phyloP scores from a whole-genome alignment of 2,113 vertebrate species.

The Barbus barbus region DNA sequence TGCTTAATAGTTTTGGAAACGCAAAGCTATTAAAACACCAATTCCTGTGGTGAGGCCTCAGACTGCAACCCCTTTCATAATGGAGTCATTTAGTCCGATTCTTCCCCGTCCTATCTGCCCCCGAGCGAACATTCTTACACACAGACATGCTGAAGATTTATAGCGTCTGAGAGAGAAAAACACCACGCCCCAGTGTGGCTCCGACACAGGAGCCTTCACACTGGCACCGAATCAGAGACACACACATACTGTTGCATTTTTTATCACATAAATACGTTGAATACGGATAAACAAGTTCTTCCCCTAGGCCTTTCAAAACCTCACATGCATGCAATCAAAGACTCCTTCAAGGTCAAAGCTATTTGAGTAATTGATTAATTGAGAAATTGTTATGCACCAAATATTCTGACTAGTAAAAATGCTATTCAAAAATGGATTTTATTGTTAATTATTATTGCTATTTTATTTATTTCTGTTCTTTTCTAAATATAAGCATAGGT shows the following conservation, averaged over 20 bases:
- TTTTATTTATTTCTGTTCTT: neutral
- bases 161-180: slow-evolving; percentile 47
- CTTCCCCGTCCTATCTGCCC: slow-evolving; percentile 58
- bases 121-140: slow-evolving; percentile 60
- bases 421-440: neutral
- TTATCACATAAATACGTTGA: neutral
- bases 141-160: slow-evolving; percentile 56
- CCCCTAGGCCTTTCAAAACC: neutral
- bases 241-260: slow-evolving; percentile 6
- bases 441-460: neutral
- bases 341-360: neutral
- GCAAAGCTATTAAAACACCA: slow-evolving; percentile 62
- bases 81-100: slow-evolving; percentile 58
- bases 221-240: slow-evolving; percentile 13
- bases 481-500: neutral
- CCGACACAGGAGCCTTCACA: slow-evolving; percentile 25
- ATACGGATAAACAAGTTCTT: slow-evolving; percentile 6
- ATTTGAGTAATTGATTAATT: neutral
- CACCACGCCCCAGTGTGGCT: slow-evolving; percentile 42
- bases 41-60: slow-evolving; percentile 63
- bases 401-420: neutral
- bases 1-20: slow-evolving; percentile 54
- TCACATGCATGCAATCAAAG: neutral
- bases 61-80: slow-evolving; percentile 61
- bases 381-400: neutral